Base-by-base conservation (phyloP, 2,113 vertebrate species). In the Vanacampus margaritifer region DNA sequence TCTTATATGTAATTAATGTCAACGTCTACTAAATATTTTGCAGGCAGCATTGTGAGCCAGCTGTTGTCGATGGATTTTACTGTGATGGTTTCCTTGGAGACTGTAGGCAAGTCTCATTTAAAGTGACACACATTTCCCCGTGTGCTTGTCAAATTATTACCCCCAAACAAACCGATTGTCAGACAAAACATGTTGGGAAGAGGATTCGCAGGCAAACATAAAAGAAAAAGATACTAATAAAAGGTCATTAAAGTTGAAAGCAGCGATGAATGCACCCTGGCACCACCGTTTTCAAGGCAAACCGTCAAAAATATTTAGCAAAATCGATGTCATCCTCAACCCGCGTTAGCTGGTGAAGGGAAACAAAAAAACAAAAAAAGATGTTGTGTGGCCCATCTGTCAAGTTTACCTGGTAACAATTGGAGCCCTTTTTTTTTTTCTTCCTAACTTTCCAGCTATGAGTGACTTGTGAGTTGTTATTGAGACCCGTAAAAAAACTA, bases 71-170 rank as follows among this genome's bases (percentile, higher is more conserved):
- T 45, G 39, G 60, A 26, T 62, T 62, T 62, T 43, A 43, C 39
- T 26, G 23, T 41, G 37, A 43, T 26, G 32, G 60, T 62, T 62
- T 62, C 60, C 60, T 43, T 62, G 60, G 39, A 62, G 60, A 62
- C 60, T 5, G 11, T 28, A 26, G 60, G n/a, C 37, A 9, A 16
- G 39, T 43, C 23, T 62, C 37, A 26, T 24, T 24, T 24, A 62
- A 62, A 24, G 60, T 62, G 60, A 24, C 50, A 63, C 62, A 67
- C 43, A 57, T 67, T 60, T 71, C 62, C 68, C 64, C 17, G 73
- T 62, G 36, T 17, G 14, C 39, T 26, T 62, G 60, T 57, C 54
- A 28, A 57, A 19, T 57, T 57, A 57, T 57, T 28, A 16, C 14
- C 60, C 14, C 23, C 32, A n/a, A n/a, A n/a, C 10, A 61, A 43